phyloP scores from a whole-genome alignment of 2,888 invertebrate genomes.

The Keiferia lycopersicella region DNA sequence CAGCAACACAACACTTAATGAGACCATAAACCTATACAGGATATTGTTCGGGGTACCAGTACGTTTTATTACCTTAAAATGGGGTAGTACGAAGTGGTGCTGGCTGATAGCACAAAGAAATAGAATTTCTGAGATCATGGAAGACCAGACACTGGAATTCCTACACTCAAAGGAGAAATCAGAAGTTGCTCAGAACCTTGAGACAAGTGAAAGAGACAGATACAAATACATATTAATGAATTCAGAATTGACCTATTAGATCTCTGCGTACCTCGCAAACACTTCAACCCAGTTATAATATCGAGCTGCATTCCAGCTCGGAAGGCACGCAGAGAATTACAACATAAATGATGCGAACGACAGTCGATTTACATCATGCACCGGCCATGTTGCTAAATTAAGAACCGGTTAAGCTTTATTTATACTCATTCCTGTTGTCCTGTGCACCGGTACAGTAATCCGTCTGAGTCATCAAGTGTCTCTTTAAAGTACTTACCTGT shows the following conservation, averaged over 20 bases:
- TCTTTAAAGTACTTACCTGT: background rate
- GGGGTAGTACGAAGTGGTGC: no score
- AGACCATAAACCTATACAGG: no score
- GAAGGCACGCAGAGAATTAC: constrained; percentile 16
- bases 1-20: no score
- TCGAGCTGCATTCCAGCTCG: constrained; percentile 11
- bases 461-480: background rate
- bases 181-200: no score
- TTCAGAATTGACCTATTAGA: background rate
- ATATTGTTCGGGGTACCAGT: no score
- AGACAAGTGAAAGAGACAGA: no score
- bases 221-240: no score
- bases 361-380: constrained; percentile 24
- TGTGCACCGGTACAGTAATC: background rate
- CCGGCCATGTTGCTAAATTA: constrained; percentile 17
- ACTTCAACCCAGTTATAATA: constrained; percentile 2
- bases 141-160: no score
- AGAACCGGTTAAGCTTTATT: constrained; percentile 22
- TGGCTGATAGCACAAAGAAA: no score
- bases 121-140: no score
- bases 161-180: no score
- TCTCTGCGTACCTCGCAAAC: background rate
- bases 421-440: constrained; percentile 17
- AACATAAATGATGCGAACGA: constrained; percentile 24
- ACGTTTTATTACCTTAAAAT: no score